phyloP scores from a whole-genome alignment of 2,113 vertebrate genomes.

The Dasypus novemcinctus region DNA sequence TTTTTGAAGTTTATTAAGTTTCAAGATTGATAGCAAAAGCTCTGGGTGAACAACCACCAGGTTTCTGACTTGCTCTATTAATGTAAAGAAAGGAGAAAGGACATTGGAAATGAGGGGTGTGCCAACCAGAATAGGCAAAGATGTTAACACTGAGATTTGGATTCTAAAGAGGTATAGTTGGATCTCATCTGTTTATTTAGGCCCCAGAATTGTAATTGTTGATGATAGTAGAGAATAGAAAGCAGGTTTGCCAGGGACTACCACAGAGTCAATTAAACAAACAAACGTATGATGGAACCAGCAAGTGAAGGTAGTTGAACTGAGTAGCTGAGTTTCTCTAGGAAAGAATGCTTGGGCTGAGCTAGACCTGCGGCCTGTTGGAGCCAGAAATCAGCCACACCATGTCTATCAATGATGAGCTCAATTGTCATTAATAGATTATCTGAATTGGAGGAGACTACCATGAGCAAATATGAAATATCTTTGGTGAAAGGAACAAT shows the following conservation, averaged over 20 bases:
- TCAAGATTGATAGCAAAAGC: background rate
- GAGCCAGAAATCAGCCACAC: background rate
- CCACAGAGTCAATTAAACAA: background rate
- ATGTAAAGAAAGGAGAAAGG: background rate
- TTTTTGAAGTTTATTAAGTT: background rate
- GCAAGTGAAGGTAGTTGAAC: too few relatives aligned
- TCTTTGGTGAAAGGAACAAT: background rate
- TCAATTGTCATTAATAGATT: background rate
- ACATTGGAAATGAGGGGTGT: background rate
- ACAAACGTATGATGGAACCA: background rate
- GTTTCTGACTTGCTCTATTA: background rate
- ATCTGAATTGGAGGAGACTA: background rate
- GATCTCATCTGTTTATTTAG: background rate
- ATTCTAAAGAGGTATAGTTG: background rate
- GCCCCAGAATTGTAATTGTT: background rate
- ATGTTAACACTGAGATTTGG: background rate
- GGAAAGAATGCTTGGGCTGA: background rate
- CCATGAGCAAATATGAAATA: background rate
- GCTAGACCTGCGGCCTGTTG: background rate
- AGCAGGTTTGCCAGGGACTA: background rate
- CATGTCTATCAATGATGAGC: background rate
- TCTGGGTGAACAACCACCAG: background rate
- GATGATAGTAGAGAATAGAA: background rate
- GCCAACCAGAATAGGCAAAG: background rate
- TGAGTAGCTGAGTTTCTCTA: background rate